A percentile compares a stretch with the other conserved stretches of the same genome.
Evolutionary conservation across 2,888 invertebrate species (phyloP).

Genomic region (Saturnia japonica): DNA sequence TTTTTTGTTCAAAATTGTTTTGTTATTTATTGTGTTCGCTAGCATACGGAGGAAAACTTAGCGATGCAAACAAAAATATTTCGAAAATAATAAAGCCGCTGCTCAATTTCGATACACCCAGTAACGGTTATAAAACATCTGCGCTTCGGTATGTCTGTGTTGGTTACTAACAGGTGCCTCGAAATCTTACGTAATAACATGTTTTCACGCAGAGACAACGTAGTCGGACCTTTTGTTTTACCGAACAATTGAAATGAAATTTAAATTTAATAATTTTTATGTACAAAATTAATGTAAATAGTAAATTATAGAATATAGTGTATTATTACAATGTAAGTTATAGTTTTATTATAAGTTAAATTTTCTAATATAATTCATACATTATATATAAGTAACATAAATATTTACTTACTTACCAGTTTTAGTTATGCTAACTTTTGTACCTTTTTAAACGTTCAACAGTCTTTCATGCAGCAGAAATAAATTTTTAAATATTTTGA

Average conservation of each 20-base stretch:
- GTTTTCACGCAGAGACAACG: not conserved
- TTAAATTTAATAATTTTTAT: not conserved
- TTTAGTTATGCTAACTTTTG: not conserved
- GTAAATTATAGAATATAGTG: not conserved
- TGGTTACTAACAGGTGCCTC: not conserved
- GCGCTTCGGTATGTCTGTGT: not conserved
- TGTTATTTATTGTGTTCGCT: no score
- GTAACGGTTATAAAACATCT: not conserved
- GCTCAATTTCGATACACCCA: not conserved
- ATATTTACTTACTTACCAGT: not conserved
- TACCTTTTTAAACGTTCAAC: not conserved
- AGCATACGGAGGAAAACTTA: no score
- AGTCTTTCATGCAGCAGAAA: not conserved
- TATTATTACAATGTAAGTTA: no score
- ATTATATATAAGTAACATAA: not conserved
- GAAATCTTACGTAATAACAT: not conserved
- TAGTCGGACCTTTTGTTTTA: not conserved
- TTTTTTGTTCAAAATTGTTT: no score
- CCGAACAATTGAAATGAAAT: not conserved
- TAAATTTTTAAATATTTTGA: not conserved
- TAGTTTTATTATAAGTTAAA: not conserved
- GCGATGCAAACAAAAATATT: not conserved
- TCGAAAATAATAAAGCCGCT: not conserved
- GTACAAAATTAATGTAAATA: not conserved
- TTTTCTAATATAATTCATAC: not conserved